Evolutionary conservation across 1,140 invertebrate genomes (phyloP).

Genomic region (Drosophila repleta): DNA sequence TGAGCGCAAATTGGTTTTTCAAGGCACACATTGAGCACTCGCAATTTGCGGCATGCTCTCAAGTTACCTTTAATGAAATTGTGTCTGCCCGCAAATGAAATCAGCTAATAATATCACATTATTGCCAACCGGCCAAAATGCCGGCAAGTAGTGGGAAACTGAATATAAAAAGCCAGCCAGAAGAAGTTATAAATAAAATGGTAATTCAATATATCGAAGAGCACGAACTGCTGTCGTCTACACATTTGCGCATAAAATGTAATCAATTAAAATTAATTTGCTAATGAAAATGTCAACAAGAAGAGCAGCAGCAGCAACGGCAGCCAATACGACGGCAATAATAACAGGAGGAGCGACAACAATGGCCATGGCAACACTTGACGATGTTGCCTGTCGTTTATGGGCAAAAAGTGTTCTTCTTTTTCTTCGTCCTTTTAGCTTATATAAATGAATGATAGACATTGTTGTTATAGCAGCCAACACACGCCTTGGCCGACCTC

Average conservation of each 20-base stretch:
- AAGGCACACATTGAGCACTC: constrained; percentile 10
- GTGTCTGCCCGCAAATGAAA: constrained; percentile 16
- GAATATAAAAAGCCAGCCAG: constrained; percentile 11
- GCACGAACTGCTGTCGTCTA: constrained; percentile 28
- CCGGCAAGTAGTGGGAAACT: constrained; percentile 4
- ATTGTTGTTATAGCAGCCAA: constrained; percentile 65
- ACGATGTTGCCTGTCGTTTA: constrained; percentile 44
- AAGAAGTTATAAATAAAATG: constrained; percentile 65
- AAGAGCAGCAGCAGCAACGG: constrained; percentile 20
- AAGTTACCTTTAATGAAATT: constrained; percentile 58
- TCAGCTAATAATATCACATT: constrained; percentile 52
- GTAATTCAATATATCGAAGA: constrained; percentile 68
- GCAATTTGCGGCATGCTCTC: constrained; percentile 27
- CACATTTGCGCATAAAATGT: constrained; percentile 70
- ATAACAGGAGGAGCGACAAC: constrained; percentile 29
- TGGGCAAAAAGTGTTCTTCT: constrained; percentile 26
- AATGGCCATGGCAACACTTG: constrained; percentile 53
- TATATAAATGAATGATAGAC: constrained; percentile 64
- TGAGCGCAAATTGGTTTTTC: constrained; percentile 33
- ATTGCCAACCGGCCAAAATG: constrained; percentile 28
- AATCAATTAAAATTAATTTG: constrained; percentile 77
- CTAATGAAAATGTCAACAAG: constrained; percentile 75
- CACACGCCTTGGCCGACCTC: neutral
- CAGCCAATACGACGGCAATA: constrained; percentile 4
- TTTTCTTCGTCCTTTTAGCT: constrained; percentile 43